Evolutionary conservation across 2,888 invertebrate genomes (phyloP), one percentile per base, ranked within the genome.

Genomic region (Bimastos eiseni): DNA sequence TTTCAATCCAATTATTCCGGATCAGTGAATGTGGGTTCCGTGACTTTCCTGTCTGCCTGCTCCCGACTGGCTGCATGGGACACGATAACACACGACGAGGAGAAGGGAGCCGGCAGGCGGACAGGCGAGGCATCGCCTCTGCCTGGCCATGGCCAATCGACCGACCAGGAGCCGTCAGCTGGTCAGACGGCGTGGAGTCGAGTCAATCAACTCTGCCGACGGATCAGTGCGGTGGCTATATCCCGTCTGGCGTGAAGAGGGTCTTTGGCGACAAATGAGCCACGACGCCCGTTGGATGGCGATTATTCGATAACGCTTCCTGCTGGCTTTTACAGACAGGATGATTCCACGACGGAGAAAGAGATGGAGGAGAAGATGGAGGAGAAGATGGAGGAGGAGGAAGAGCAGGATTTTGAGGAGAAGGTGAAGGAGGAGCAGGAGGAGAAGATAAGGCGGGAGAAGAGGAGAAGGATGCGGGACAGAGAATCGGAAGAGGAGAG

Each of bases 1-100:
- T 70, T 70, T 70, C 70, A 70, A 70, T 70, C 70, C 70, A 70
- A 70, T 70, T n/a, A 70, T 70, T 70, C 70, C 70, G 70, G 70
- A 70, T 70, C 70, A 70, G 30, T 70, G 70, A 70, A 70, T n/a
- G 70, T 70, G 55, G 24, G 70, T 70, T 17, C 70, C 70, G 70
- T 70, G 30, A 70, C 70, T 70, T 70, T 30, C 70, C n/a, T 70
- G 70, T 70, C 30, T 30, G 70, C 8, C n/a, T 70, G n/a, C 30
- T 17, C 19, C 49, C 55, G 6, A 4, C 49, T 24, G n/a, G 70
- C 6, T 70, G 70, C 70, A n/a, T 11, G 70, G 3, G 70, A 70
- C 70, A 70, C n/a, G 70, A 70, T 70, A 70, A 70, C 30, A 30
- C 70, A 70, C 70, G 70, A 70, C 24, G 24, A 15, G 44, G 15